These are phyloP conservation scores for Dendrophyllia cribrosa DNA, from an alignment of 64 coral and sea anemone species.

Conservation along the genomic window DNA sequence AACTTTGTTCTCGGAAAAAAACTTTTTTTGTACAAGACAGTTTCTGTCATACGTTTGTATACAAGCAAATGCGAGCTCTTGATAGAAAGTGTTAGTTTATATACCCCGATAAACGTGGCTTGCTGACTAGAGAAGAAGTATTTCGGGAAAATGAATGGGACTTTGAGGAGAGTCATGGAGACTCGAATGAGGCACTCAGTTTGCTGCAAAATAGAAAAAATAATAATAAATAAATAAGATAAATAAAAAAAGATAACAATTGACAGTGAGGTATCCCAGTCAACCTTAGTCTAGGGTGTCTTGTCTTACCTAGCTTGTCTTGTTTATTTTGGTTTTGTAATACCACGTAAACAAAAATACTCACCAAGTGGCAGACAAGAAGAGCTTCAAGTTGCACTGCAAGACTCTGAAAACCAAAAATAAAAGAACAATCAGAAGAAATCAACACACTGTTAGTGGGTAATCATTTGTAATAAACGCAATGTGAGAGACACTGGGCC, in stretches of 20 bases:
- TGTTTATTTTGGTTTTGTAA: no score
- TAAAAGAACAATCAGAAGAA: not conserved
- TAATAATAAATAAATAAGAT: no score
- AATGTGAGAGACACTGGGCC: no score
- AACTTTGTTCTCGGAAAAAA: no score
- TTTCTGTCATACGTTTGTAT: no score
- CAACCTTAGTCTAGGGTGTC: no score
- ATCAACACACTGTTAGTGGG: no score
- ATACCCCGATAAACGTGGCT: conserved; percentile 88
- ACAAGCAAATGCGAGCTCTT: not conserved
- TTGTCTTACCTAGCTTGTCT: no score
- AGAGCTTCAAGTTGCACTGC: conserved; percentile 63
- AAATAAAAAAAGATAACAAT: not conserved
- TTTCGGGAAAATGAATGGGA: conserved; percentile 86
- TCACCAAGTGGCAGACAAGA: conserved; percentile 83
- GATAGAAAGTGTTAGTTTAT: not conserved
- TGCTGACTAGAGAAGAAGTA: conserved; percentile 92
- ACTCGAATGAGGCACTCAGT: conserved; percentile 86
- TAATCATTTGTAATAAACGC: no score
- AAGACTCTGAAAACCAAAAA: conserved; percentile 53
- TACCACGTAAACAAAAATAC: no score
- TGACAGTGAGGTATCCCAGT: no score
- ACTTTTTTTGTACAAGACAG: no score
- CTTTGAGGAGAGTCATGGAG: conserved; percentile 82
- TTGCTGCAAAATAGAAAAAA: conserved; percentile 64